A percentile compares a stretch with the other conserved stretches of the same genome.
These are phyloP conservation scores for Corvus moneduloides DNA, from an alignment of 2,113 vertebrate species.

Conservation along the genomic window DNA sequence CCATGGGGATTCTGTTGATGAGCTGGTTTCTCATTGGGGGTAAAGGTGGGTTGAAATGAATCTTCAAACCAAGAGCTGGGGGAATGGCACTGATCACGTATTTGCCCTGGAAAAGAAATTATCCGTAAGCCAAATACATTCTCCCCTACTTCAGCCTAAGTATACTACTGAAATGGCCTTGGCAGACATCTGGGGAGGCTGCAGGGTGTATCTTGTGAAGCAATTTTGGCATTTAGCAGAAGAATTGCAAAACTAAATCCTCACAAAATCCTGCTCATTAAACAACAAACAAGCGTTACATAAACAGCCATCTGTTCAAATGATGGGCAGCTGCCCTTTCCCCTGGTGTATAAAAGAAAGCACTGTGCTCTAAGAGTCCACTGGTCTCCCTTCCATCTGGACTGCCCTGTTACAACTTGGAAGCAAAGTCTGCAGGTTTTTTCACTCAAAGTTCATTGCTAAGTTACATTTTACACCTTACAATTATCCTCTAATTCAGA, in stretches of 20 bases:
- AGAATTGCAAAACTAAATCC: neutral
- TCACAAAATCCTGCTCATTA: neutral
- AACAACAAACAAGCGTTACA: neutral
- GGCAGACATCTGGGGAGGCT: neutral
- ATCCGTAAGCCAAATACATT: neutral
- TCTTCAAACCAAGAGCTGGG: slow-evolving; percentile 86
- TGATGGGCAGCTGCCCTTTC: neutral
- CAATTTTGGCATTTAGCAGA: neutral
- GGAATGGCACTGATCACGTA: slow-evolving; percentile 89
- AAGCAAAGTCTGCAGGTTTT: neutral
- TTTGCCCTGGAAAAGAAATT: slow-evolving; percentile 79
- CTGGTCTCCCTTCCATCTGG: neutral
- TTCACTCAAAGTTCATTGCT: neutral
- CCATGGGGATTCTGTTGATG: slow-evolving; percentile 91
- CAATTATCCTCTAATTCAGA: neutral
- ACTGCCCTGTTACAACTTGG: neutral
- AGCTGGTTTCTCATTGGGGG: slow-evolving; percentile 93
- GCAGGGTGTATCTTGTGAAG: neutral
- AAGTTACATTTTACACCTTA: neutral
- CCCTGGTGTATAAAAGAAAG: neutral
- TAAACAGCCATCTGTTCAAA: neutral
- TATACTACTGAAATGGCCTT: neutral
- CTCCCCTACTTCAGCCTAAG: neutral
- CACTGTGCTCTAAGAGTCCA: neutral
- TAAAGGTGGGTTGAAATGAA: slow-evolving; percentile 91